Percentiles rank a stretch among this genome's conserved stretches.
Evolutionary conservation across 2,888 invertebrate species (phyloP).

Genomic region (Cotesia congregata): DNA sequence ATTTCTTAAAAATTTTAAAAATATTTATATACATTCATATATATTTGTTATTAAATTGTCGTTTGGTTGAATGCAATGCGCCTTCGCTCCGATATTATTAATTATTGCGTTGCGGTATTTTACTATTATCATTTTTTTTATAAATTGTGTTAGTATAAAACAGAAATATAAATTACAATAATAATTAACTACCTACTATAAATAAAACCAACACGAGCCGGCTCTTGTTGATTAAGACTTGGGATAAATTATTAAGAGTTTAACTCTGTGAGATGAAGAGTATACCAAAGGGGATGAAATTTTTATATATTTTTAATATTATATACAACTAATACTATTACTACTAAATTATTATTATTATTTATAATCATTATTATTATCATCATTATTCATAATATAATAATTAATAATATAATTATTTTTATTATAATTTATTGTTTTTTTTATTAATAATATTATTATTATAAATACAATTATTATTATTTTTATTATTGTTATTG

Average conservation of each 20-base stretch:
- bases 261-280: not conserved
- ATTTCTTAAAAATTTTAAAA: not conserved
- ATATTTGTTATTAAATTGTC: slow-evolving; percentile 56
- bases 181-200: slow-evolving; percentile 27
- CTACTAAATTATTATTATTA: slow-evolving; percentile 15
- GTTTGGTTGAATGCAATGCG: slow-evolving; percentile 57
- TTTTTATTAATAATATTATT: slow-evolving; percentile 4
- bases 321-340: slow-evolving; percentile 1
- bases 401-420: not conserved
- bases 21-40: slow-evolving; percentile 10
- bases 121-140: not conserved
- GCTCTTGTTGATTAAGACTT: not conserved
- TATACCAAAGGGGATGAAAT: not conserved
- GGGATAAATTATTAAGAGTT: not conserved
- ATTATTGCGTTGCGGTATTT: slow-evolving; percentile 29
- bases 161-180: not conserved
- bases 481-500: slow-evolving; percentile 41
- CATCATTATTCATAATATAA: not conserved
- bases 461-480: slow-evolving; percentile 13
- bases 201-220: slow-evolving; percentile 38
- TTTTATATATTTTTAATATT: not conserved
- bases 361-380: slow-evolving; percentile 8
- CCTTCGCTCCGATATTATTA: slow-evolving; percentile 47
- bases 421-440: not conserved
- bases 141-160: not conserved